Evolutionary conservation across 2,888 invertebrate species (phyloP).

Genomic region (Piscicola geometra): DNA sequence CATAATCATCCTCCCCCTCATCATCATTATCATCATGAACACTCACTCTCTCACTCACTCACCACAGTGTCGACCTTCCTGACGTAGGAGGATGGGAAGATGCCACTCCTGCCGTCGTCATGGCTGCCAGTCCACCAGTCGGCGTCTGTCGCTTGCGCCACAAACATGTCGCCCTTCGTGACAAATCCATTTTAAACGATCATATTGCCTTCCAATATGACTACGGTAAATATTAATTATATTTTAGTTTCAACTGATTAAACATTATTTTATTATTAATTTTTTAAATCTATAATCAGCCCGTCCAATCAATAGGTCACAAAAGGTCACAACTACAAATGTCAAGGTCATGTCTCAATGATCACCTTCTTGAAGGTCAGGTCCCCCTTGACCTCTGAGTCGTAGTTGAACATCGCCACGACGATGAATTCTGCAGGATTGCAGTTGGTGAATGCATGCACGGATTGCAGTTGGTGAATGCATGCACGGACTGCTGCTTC

Average conservation of each 20-base stretch:
- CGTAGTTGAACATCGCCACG: conserved; percentile 52
- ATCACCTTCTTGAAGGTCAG: conserved; percentile 68
- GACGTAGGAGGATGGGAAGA: conserved; percentile 97
- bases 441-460: background rate
- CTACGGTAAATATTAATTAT: no score
- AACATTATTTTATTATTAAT: background rate
- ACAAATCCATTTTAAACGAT: no score
- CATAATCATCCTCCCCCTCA: background rate
- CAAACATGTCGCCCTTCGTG: conserved; percentile 71
- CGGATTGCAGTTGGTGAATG: no score
- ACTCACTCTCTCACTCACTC: background rate
- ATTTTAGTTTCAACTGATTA: background rate
- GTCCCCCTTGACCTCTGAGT: conserved; percentile 73
- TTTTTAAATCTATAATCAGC: background rate
- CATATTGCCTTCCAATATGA: no score
- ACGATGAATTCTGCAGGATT: conserved; percentile 28
- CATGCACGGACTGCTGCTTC: no score
- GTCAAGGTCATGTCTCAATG: no score
- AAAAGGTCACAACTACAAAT: no score
- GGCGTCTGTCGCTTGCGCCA: conserved; percentile 81
- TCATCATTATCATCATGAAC: no score
- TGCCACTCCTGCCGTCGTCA: conserved; percentile 71
- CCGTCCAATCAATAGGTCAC: no score
- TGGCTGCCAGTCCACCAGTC: conserved; percentile 98
- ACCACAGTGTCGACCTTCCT: conserved; percentile 44